Base-by-base conservation (phyloP, 2,113 vertebrate species). In the Hypanus sabinus region DNA sequence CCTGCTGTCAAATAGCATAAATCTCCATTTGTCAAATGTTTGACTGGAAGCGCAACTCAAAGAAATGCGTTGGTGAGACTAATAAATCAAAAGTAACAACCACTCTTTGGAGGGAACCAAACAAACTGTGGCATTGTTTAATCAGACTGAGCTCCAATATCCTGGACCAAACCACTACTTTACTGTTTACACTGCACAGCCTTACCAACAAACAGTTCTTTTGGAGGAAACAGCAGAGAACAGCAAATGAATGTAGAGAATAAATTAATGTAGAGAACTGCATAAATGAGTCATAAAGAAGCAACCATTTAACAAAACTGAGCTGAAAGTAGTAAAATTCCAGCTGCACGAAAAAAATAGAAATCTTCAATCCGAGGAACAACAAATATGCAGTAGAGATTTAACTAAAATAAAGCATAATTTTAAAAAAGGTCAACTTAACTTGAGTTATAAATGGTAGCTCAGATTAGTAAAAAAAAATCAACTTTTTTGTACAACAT, bases 1-100 rank as follows among this genome's bases (percentile, higher is more conserved):
- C 95, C 96, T 94, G 94, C 96, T 96, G 96, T 96, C 96, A 97
- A 95, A 96, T 94, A 73, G 95, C 95, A 97, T 97, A 97, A 97
- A 97, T 96, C 96, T 96, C 95, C 95, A 95, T 95, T 96, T 96
- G 96, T 96, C 96, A 96, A 95, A 95, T 96, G 68, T 73, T 93
- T 93, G 36, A 93, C 70, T 93, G 38, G 68, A 93, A 93, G 70
- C 60, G 91, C 70, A 73, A 73, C 91, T 93, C 70, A 75, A 93
- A 93, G 91, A 73, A 93, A 73, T 3, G 91, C 36, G 27, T 30
- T 93, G 91, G 68, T 71, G 36, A 55, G 71, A 55, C 91, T 24
- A 93, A 93, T 93, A 93, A 93, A 93, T 93, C 91, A 93, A 93
- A 71, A 3, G 70, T 73, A 93, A 93, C 91, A 93, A 93, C 38